These are phyloP conservation scores for Melanotaenia maccullochi DNA, from an alignment of 2,797 vertebrate genomes.

Conservation along the genomic window DNA sequence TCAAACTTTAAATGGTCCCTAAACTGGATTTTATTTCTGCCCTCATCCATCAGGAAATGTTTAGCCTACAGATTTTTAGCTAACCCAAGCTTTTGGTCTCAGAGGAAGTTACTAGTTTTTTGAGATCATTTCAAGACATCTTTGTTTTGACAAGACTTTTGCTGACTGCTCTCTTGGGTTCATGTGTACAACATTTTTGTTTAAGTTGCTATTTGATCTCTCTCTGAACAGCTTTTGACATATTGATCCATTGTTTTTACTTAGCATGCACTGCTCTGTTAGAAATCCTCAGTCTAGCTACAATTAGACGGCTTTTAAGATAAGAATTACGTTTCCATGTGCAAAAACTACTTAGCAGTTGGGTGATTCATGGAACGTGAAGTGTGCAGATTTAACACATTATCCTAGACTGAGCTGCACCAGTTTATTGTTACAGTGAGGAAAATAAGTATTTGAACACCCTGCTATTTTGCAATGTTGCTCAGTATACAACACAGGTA, in stretches of 20 bases:
- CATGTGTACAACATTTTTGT: neutral
- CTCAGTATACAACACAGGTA: neutral
- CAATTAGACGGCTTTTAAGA: neutral
- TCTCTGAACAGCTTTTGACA: neutral
- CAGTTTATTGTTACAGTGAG: neutral
- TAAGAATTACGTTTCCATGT: neutral
- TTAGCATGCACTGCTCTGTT: neutral
- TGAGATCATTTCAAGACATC: neutral
- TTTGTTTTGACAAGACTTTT: constrained; percentile 2
- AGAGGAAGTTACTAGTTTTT: neutral
- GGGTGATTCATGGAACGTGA: neutral
- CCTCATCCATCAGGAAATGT: neutral
- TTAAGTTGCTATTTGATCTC: neutral
- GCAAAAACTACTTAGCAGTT: neutral
- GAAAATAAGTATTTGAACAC: neutral
- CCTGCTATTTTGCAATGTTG: too few relatives aligned
- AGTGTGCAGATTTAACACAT: neutral
- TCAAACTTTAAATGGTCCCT: neutral
- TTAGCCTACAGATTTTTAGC: neutral
- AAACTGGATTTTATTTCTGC: neutral
- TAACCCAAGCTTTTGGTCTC: neutral
- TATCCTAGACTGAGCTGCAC: neutral
- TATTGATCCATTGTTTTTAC: neutral
- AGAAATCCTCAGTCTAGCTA: neutral
- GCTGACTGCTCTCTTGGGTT: neutral